Percentiles rank a stretch among this genome's conserved stretches.
phyloP scores from a whole-genome alignment of 2,797 vertebrate genomes.

The Pseudochirops cupreus region DNA sequence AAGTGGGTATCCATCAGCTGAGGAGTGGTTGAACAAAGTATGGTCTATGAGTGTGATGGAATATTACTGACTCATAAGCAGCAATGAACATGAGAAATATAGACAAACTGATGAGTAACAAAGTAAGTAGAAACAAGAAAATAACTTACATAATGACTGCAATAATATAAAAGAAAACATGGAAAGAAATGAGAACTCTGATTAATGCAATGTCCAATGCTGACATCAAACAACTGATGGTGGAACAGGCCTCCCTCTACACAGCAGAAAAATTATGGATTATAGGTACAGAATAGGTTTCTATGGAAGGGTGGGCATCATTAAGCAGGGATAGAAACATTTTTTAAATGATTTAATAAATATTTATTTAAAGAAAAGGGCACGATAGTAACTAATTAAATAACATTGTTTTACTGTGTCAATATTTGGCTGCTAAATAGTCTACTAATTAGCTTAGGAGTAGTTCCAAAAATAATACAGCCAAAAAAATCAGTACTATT shows the following conservation, averaged over 20 bases:
- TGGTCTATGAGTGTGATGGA: neutral
- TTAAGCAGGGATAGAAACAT: neutral
- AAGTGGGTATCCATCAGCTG: neutral
- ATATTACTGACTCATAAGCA: neutral
- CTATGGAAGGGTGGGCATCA: neutral
- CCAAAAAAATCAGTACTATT: slow-evolving; percentile 29
- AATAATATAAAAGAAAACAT: neutral
- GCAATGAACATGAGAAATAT: neutral
- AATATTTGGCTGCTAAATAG: slow-evolving; percentile 31
- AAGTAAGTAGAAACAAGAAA: neutral
- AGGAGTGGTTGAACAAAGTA: neutral
- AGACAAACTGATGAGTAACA: neutral
- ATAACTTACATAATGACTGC: neutral
- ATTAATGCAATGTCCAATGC: neutral
- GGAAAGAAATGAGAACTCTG: neutral
- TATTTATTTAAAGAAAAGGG: slow-evolving; percentile 16
- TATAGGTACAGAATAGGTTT: neutral
- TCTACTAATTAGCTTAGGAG: slow-evolving; percentile 21
- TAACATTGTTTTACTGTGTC: slow-evolving; percentile 34
- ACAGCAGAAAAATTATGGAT: neutral
- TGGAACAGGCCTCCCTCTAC: neutral
- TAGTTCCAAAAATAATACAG: slow-evolving; percentile 44
- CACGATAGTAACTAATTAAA: slow-evolving; percentile 1
- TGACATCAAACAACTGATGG: neutral
- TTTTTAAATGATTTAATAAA: neutral